Conservation (phyloP, 1,140 invertebrate species). For the Propsilocerus akamusi region DNA sequence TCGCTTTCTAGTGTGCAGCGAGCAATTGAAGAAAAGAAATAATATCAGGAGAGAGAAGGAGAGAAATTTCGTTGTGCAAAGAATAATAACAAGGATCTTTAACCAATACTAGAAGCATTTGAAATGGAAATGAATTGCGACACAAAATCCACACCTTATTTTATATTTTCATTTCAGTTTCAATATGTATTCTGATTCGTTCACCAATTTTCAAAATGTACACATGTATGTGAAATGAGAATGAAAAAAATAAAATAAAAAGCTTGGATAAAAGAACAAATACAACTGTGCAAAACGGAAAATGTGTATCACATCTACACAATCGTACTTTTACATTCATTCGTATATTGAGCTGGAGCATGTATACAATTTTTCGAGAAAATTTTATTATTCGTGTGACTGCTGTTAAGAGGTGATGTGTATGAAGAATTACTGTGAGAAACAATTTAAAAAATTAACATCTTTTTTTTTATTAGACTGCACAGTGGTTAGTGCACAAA, state of each 20-base stretch:
- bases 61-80: not conserved
- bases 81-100: not conserved
- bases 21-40: slow-evolving; percentile 3
- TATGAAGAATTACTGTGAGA: not conserved
- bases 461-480: too few species aligned
- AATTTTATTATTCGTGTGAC: slow-evolving; percentile 1
- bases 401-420: not conserved
- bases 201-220: not conserved
- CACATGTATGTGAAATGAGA: not conserved
- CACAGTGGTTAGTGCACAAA: too few species aligned
- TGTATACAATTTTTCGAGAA: too few species aligned
- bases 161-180: slow-evolving; percentile 4
- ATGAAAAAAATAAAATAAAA: not conserved
- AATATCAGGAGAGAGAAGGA: not conserved
- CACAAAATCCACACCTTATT: not conserved
- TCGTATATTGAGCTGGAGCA: too few species aligned
- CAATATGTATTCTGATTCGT: slow-evolving; percentile 4
- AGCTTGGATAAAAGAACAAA: not conserved
- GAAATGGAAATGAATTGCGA: slow-evolving; percentile 3
- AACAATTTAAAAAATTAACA: too few species aligned
- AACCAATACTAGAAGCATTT: slow-evolving; percentile 1
- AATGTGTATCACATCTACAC: too few species aligned
- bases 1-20: not conserved
- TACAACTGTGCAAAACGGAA: not conserved
- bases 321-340: too few species aligned